Percentiles rank a stretch among this genome's conserved stretches.
Conservation (phyloP, 2,888 invertebrate genomes). For the Agrenia bidenticulata region DNA sequence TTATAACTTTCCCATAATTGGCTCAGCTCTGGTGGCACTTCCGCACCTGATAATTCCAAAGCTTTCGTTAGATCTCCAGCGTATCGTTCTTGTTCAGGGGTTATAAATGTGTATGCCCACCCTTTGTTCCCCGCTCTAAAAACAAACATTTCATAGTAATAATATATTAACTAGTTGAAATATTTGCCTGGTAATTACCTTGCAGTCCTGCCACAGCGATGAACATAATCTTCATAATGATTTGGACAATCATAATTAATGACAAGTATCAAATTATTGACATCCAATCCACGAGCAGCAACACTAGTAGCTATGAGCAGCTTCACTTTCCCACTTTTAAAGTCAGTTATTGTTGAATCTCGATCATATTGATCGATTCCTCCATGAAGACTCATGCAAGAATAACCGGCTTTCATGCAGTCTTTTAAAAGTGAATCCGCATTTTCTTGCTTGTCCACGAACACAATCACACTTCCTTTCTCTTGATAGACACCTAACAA, state of each 20-base stretch:
- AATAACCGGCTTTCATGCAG: slow-evolving; percentile 93
- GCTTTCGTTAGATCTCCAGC: slow-evolving; percentile 92
- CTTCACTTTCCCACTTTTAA: slow-evolving; percentile 91
- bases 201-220: slow-evolving; percentile 89
- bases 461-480: slow-evolving; percentile 90
- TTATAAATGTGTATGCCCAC: slow-evolving; percentile 94
- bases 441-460: slow-evolving; percentile 98
- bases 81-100: slow-evolving; percentile 89
- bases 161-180: neutral
- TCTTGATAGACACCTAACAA: slow-evolving; percentile 93
- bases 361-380: slow-evolving; percentile 99
- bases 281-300: slow-evolving; percentile 96
- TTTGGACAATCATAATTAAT: slow-evolving; percentile 99
- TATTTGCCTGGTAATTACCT: slow-evolving; percentile 56
- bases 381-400: slow-evolving; percentile 95
- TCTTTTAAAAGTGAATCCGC: slow-evolving; percentile 91
- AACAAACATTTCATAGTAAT: slow-evolving; percentile 21
- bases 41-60: slow-evolving; percentile 76
- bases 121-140: slow-evolving; percentile 90
- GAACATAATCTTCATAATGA: slow-evolving; percentile 99
- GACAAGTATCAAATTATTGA: slow-evolving; percentile 94
- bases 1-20: slow-evolving; percentile 87
- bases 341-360: slow-evolving; percentile 95
- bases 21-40: slow-evolving; percentile 75
- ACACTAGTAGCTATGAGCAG: slow-evolving; percentile 95